Evolutionary conservation across 1,140 invertebrate genomes (phyloP).

Genomic region (Neodiprion lecontei): DNA sequence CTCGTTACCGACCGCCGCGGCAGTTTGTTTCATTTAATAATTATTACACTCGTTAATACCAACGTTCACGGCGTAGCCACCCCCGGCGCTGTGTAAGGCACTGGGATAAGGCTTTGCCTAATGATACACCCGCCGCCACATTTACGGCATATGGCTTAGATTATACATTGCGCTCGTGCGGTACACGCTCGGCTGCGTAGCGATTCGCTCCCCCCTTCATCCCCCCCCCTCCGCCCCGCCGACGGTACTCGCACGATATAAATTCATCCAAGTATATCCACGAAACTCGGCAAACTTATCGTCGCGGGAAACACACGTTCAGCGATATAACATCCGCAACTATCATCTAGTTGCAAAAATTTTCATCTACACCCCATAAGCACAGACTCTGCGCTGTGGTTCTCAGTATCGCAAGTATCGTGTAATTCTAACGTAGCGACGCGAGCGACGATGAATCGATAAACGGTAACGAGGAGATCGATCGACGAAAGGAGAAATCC

Average conservation of each 20-base stretch:
- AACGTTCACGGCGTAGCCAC: neutral
- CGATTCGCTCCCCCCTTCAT: neutral
- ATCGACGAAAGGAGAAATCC: neutral
- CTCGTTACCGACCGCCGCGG: conserved; percentile 23
- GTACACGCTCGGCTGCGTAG: neutral
- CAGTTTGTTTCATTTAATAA: conserved; percentile 11
- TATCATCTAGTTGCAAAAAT: too few relatives aligned
- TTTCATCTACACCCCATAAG: too few relatives aligned
- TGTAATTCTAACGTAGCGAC: too few relatives aligned
- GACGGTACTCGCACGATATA: neutral
- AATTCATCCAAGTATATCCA: conserved; percentile 12
- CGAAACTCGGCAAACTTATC: conserved; percentile 22
- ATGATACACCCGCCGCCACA: neutral
- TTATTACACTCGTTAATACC: conserved; percentile 8
- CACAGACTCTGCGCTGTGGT: too few relatives aligned
- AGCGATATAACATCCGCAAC: too few relatives aligned
- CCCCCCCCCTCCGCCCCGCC: neutral
- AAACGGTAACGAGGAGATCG: too few relatives aligned
- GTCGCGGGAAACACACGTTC: too few relatives aligned
- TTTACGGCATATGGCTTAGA: conserved; percentile 2
- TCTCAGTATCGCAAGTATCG: too few relatives aligned
- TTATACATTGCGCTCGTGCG: neutral
- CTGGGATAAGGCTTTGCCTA: neutral
- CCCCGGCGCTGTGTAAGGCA: neutral
- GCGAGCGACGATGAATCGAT: too few relatives aligned